These are phyloP conservation scores for Meandrina meandrites DNA, from an alignment of 92 coral and sea anemone species.

Conservation along the genomic window DNA sequence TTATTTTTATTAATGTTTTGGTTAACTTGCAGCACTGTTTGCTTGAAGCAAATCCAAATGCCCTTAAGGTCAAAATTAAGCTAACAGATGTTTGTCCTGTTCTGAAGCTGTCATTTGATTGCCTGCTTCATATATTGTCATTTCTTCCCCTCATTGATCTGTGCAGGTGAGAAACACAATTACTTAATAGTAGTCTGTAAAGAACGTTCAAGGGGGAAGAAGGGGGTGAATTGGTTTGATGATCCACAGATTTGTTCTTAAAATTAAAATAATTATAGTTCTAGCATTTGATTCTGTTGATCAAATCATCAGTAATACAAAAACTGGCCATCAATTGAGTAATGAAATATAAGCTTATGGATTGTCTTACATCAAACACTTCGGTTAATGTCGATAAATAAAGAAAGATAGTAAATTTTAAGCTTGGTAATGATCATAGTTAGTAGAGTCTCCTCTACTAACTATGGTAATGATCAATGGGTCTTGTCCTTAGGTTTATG, in stretches of 20 bases:
- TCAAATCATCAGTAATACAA: not conserved
- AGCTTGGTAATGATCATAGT: too few species aligned
- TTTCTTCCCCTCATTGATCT: slow-evolving; percentile 65
- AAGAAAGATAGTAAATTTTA: too few species aligned
- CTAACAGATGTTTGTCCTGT: slow-evolving; percentile 61
- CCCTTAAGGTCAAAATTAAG: slow-evolving; percentile 68
- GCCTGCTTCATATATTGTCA: slow-evolving; percentile 71
- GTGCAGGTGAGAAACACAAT: slow-evolving; percentile 45
- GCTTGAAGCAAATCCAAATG: slow-evolving; percentile 73
- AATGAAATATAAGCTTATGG: not conserved
- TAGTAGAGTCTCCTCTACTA: too few species aligned
- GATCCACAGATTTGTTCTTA: too few species aligned
- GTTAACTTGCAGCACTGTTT: slow-evolving; percentile 55
- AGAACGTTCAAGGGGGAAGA: too few species aligned
- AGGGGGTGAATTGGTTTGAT: too few species aligned
- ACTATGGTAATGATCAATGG: too few species aligned
- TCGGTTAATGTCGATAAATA: too few species aligned
- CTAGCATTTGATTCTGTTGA: not conserved
- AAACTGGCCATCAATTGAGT: not conserved
- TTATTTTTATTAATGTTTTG: not conserved
- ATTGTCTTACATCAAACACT: not conserved
- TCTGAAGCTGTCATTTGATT: slow-evolving; percentile 72
- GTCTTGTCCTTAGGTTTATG: too few species aligned
- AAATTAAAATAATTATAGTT: not conserved
- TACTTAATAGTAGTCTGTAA: not conserved